A percentile compares a stretch with the other conserved stretches of the same genome.
These are phyloP conservation scores for Channallabes apus DNA, from an alignment of 2,797 vertebrate species.

Conservation along the genomic window DNA sequence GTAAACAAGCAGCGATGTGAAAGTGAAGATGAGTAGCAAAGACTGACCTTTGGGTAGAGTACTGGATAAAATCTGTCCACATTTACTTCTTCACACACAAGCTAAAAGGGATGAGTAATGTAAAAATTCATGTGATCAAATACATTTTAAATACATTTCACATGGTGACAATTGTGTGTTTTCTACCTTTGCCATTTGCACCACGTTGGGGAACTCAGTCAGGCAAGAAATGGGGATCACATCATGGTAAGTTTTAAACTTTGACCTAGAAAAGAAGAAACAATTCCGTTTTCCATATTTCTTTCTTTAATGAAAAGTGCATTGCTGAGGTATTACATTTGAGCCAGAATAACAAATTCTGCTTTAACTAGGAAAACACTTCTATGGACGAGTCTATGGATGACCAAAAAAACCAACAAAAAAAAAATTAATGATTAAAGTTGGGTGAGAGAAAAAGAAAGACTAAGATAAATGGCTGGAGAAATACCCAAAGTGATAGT, in stretches of 20 bases:
- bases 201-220: constrained; percentile 93
- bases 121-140: background rate
- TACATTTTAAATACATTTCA: background rate
- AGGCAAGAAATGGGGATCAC: constrained; percentile 97
- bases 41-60: constrained; percentile 90
- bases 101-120: constrained; percentile 65
- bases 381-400: too few species aligned
- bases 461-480: background rate
- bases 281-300: background rate
- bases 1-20: background rate
- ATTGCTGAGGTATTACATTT: background rate
- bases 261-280: constrained; percentile 76
- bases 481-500: background rate
- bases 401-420: background rate
- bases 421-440: background rate
- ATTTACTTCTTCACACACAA: constrained; percentile 92
- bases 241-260: constrained; percentile 87
- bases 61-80: constrained; percentile 93
- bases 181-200: constrained; percentile 95
- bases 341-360: background rate
- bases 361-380: background rate
- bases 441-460: background rate
- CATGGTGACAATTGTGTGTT: background rate
- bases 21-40: background rate
- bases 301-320: background rate